Percentiles rank a stretch among this genome's conserved stretches.
phyloP scores from a whole-genome alignment of 2,797 vertebrate genomes.

The Tauraco hartlaubi region DNA sequence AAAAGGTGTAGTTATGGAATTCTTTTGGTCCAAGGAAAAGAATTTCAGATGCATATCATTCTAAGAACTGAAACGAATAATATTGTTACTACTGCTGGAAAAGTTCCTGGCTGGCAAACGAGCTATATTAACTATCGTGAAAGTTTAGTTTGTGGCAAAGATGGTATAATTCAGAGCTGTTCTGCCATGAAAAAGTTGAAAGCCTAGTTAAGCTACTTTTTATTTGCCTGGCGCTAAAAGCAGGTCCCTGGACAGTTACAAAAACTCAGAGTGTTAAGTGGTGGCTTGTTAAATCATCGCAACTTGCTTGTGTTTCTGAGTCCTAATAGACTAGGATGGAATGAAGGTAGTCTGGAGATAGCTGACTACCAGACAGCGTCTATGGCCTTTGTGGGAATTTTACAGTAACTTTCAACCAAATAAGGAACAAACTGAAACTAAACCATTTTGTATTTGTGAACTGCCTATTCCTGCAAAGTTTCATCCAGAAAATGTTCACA shows the following conservation, averaged over 20 bases:
- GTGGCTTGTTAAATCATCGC: neutral
- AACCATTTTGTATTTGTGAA: neutral
- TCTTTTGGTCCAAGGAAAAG: neutral
- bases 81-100: neutral
- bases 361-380: neutral
- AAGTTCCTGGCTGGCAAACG: neutral
- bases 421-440: neutral
- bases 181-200: neutral
- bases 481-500: neutral
- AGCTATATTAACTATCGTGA: neutral
- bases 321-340: neutral
- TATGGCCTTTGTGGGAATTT: neutral
- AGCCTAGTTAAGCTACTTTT: neutral
- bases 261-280: neutral
- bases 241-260: neutral
- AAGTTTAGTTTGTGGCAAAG: neutral
- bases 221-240: neutral
- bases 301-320: neutral
- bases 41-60: neutral
- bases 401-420: neutral
- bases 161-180: neutral
- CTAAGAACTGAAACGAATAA: neutral
- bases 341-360: neutral
- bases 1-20: neutral
- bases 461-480: neutral